These are phyloP conservation scores for Cecropterus lyciades DNA, from an alignment of 1,140 invertebrate genomes.

Conservation along the genomic window DNA sequence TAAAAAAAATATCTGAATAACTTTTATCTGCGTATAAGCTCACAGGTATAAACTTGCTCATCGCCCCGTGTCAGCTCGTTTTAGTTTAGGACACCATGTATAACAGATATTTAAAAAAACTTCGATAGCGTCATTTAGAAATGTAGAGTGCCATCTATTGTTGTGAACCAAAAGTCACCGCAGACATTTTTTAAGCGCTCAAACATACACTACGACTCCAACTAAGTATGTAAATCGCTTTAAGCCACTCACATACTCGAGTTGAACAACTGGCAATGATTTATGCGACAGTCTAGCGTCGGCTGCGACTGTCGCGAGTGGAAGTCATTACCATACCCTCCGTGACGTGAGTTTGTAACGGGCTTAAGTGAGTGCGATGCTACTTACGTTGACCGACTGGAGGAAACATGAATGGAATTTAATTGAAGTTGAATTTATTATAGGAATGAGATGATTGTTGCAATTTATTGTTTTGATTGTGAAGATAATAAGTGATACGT, in stretches of 20 bases:
- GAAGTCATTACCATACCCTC: constrained; percentile 1
- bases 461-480: background rate
- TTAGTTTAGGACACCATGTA: too few relatives aligned
- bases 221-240: constrained; percentile 18
- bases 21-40: too few relatives aligned
- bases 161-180: too few relatives aligned
- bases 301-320: constrained; percentile 19
- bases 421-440: background rate
- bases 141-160: too few relatives aligned
- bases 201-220: background rate
- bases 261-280: constrained; percentile 22
- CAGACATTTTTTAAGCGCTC: background rate
- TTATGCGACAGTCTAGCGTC: constrained; percentile 20
- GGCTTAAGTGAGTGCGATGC: constrained; percentile 9
- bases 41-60: too few relatives aligned
- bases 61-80: too few relatives aligned
- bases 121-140: too few relatives aligned
- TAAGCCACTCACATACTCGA: constrained; percentile 15
- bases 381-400: background rate
- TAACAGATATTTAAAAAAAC: too few relatives aligned
- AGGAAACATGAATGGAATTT: constrained; percentile 2
- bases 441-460: background rate
- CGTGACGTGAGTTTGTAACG: background rate
- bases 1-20: too few relatives aligned
- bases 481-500: too few relatives aligned